phyloP scores from a whole-genome alignment of 2,888 invertebrate genomes.

The Chromoteleia sp. region DNA sequence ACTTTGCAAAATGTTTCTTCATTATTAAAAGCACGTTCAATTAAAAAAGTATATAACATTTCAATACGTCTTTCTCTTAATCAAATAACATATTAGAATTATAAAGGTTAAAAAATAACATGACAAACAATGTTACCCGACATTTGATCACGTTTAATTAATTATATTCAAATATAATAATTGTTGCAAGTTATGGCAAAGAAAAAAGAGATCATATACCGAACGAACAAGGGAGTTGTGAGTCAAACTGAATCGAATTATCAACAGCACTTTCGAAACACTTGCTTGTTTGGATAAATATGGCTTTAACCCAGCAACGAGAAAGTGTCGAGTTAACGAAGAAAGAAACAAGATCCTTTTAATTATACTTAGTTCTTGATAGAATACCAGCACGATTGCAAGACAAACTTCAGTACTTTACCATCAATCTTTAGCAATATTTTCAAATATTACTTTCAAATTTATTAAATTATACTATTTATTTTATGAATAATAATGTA shows the following conservation, averaged over 20 bases:
- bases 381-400: not conserved
- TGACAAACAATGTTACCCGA: not conserved
- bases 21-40: too few relatives aligned
- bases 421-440: too few relatives aligned
- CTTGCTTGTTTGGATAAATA: constrained; percentile 52
- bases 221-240: constrained; percentile 30
- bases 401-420: too few relatives aligned
- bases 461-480: not conserved
- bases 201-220: constrained; percentile 19
- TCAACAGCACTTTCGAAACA: constrained; percentile 59
- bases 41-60: too few relatives aligned
- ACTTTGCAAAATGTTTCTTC: too few relatives aligned
- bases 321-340: constrained; percentile 28
- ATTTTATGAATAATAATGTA: too few relatives aligned
- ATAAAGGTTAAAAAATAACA: not conserved
- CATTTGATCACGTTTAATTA: constrained; percentile 39
- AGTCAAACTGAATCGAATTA: constrained; percentile 53
- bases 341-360: constrained; percentile 21
- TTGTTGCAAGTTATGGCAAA: too few relatives aligned
- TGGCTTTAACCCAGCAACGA: constrained; percentile 25
- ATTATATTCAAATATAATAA: too few relatives aligned
- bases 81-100: not conserved
- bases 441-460: not conserved
- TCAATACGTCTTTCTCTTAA: too few relatives aligned
- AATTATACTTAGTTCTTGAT: constrained; percentile 7